Conservation (phyloP, 2,888 invertebrate genomes). For the Sthenelais limicola region DNA sequence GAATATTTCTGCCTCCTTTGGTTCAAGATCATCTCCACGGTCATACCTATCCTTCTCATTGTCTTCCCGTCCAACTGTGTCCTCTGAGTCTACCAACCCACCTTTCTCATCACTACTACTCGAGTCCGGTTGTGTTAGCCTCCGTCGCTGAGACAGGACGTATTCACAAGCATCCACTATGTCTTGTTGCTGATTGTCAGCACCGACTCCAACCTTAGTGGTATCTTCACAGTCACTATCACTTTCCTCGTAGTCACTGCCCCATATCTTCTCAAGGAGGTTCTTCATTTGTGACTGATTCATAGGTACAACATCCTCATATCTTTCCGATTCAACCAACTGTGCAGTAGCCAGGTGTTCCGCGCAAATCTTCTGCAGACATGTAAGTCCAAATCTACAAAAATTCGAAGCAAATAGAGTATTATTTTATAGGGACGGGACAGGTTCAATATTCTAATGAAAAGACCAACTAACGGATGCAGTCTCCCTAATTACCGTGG, state of each 20-base stretch:
- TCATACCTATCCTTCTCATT: neutral
- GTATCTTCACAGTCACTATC: neutral
- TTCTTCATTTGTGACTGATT: slow-evolving; percentile 5
- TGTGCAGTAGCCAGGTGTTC: too few relatives aligned
- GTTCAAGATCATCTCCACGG: neutral
- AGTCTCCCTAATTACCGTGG: too few relatives aligned
- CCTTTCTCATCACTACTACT: too few relatives aligned
- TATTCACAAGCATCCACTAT: slow-evolving; percentile 2
- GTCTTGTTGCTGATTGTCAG: neutral
- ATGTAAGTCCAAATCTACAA: too few relatives aligned
- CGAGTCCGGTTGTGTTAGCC: neutral
- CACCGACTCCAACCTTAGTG: neutral
- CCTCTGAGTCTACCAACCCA: too few relatives aligned
- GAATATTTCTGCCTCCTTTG: neutral
- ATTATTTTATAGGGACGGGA: too few relatives aligned
- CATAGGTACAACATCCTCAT: too few relatives aligned
- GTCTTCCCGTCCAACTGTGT: neutral
- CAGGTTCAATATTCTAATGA: too few relatives aligned
- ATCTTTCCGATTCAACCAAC: too few relatives aligned
- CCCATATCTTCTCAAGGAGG: slow-evolving; percentile 21
- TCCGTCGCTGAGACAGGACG: neutral
- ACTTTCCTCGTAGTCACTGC: slow-evolving; percentile 33
- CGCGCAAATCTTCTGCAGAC: too few relatives aligned
- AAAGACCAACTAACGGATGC: too few relatives aligned
- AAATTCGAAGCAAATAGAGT: too few relatives aligned